Percentiles rank a stretch among this genome's conserved stretches.
phyloP scores from a whole-genome alignment of 1,140 invertebrate species.

The Bombus pascuorum region DNA sequence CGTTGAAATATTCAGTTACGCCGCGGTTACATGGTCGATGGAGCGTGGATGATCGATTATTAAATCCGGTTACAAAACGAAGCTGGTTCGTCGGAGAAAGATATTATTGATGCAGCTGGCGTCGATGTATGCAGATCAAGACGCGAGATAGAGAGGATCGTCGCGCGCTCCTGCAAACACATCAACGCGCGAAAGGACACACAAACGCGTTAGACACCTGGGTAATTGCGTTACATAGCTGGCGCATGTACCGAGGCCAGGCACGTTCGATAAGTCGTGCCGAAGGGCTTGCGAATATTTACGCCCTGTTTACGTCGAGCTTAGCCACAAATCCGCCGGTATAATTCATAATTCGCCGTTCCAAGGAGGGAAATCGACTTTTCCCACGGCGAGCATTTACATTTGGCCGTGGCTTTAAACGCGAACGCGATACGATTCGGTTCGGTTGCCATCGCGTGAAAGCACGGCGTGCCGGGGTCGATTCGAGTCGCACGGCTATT shows the following conservation, averaged over 20 bases:
- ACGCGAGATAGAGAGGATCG: conserved; percentile 1
- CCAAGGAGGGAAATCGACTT: neutral
- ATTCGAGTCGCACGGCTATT: neutral
- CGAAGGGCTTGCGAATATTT: conserved; percentile 54
- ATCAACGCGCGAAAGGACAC: neutral
- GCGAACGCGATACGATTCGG: neutral
- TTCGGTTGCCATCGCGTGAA: neutral
- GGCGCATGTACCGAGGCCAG: conserved; percentile 15
- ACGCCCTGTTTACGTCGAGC: conserved; percentile 50
- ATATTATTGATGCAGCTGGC: conserved; percentile 20
- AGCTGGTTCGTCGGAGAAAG: neutral
- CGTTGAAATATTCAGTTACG: conserved; percentile 17
- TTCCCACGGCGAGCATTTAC: neutral
- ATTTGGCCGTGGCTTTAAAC: conserved; percentile 24
- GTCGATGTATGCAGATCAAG: conserved; percentile 28
- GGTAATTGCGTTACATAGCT: conserved; percentile 56
- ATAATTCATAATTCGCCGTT: conserved; percentile 20
- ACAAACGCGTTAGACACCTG: conserved; percentile 32
- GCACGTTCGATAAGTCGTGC: conserved; percentile 57
- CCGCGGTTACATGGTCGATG: neutral
- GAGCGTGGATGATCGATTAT: conserved; percentile 28
- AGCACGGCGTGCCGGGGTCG: neutral
- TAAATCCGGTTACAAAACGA: conserved; percentile 40
- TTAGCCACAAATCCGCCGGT: conserved; percentile 39
- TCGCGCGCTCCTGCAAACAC: neutral